Conservation (phyloP, 2,113 vertebrate species). For the Tragulus kanchil region DNA sequence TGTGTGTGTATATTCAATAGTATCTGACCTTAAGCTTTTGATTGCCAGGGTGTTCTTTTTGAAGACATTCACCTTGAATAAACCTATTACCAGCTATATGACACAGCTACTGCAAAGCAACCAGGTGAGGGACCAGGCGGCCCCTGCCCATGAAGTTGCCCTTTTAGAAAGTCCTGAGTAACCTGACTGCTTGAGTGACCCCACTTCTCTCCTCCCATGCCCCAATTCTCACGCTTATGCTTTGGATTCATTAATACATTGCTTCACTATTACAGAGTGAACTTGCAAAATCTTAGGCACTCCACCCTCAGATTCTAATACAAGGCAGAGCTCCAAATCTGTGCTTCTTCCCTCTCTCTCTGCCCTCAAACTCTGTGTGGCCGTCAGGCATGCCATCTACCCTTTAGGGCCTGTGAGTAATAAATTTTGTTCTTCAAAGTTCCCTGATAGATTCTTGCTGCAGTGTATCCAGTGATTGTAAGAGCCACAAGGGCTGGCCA, state of each 20-base stretch:
- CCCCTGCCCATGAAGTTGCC: not conserved
- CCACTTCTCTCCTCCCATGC: not conserved
- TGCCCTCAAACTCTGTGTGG: not conserved
- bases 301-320: not conserved
- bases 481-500: not conserved
- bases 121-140: not conserved
- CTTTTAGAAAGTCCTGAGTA: not conserved
- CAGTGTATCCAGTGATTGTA: not conserved
- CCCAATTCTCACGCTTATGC: not conserved
- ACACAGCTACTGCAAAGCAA: not conserved
- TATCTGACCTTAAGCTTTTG: not conserved
- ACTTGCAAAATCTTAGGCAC: not conserved
- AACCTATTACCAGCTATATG: not conserved
- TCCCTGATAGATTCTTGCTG: not conserved
- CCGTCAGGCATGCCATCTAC: not conserved
- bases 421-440: not conserved
- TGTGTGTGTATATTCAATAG: not conserved
- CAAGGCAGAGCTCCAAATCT: not conserved
- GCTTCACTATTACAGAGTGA: not conserved
- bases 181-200: not conserved
- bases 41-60: rapidly evolving
- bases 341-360: not conserved
- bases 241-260: not conserved
- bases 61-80: not conserved
- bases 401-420: not conserved